phyloP scores from a whole-genome alignment of 2,113 vertebrate species.

The Ptyas mucosa region DNA sequence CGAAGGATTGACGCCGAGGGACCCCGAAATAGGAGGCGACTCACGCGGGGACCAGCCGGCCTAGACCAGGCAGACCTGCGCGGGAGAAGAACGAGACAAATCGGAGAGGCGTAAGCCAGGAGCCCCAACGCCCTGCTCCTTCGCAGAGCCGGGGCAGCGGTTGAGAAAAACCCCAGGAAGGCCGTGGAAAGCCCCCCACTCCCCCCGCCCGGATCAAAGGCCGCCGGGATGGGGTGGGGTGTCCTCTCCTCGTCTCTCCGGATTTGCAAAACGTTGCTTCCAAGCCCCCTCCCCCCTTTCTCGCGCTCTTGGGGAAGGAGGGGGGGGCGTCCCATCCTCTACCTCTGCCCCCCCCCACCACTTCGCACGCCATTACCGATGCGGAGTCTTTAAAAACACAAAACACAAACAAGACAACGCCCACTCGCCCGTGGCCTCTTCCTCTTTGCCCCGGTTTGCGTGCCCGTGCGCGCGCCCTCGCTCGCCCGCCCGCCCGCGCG shows the following conservation, averaged over 20 bases:
- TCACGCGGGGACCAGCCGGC: background rate
- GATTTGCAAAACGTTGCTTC: background rate
- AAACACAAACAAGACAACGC: background rate
- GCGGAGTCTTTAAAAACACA: background rate
- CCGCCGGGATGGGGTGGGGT: background rate
- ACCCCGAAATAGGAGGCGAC: conserved; percentile 47
- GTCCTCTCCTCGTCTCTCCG: background rate
- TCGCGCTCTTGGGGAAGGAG: background rate
- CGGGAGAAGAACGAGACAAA: background rate
- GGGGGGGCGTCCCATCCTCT: background rate
- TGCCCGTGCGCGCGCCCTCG: no score
- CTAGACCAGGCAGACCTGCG: conserved; percentile 48
- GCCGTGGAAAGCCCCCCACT: background rate
- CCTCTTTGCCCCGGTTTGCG: background rate
- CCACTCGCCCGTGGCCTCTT: background rate
- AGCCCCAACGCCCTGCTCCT: background rate
- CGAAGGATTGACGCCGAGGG: conserved; percentile 46
- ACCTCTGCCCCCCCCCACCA: background rate
- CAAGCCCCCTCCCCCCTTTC: background rate
- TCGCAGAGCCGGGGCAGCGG: background rate
- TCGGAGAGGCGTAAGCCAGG: background rate
- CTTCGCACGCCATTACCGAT: background rate
- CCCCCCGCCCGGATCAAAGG: no score
- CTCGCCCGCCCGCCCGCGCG: no score
- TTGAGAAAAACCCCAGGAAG: background rate